Base-by-base conservation (phyloP, 2,113 vertebrate species). In the Tautogolabrus adspersus region DNA sequence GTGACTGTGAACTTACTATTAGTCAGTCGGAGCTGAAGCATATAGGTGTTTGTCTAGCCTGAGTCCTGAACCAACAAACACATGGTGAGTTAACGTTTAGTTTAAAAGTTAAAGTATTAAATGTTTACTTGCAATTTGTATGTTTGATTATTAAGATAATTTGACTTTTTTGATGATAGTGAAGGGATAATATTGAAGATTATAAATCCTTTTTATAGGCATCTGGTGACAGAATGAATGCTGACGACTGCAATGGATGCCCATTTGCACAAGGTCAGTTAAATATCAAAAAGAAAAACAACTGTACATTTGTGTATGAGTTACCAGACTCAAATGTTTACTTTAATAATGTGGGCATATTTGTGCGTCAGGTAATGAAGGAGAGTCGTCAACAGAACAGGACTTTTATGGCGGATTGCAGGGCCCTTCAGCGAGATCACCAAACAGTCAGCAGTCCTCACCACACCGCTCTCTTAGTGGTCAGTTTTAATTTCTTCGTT, bases 401-500 rank as follows among this genome's bases (percentile, higher is more conserved):
- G 96, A 98, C 75, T 96, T 97, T 93, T 95, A 95, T 47, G 94
- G 95, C 23, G 93, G 94, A 34, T 82, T 96, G 72, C 96, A 95
- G 89, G 95, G 95, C 61, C 95, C 96, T 78, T 91, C 95, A 1
- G 95, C 95, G 68, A 96, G 94, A 94, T 97, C 96, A 34, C 95
- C 97, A 77, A 97, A 96, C 92, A 97, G 97, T 93, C 96, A 96
- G 84, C 96, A 96, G 88, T 97, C 97, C 52, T 97, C 97, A 49
- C 96, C 97, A 3, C 96, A 93, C 79, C 95, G 95, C 78, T 97
- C 96, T 3, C 94, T 96, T 79, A 97, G 96, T 86, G 97, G 97
- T 98, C 90, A 95, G 96, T 90, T 63, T 54, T 79, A 22, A 37
- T 79, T 56, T 15, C 3, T 42, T 22, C 61, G 18, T 58, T 74